Percentiles rank a stretch among this genome's conserved stretches.
Conservation (phyloP, 2,113 vertebrate species). For the Tautogolabrus adspersus region DNA sequence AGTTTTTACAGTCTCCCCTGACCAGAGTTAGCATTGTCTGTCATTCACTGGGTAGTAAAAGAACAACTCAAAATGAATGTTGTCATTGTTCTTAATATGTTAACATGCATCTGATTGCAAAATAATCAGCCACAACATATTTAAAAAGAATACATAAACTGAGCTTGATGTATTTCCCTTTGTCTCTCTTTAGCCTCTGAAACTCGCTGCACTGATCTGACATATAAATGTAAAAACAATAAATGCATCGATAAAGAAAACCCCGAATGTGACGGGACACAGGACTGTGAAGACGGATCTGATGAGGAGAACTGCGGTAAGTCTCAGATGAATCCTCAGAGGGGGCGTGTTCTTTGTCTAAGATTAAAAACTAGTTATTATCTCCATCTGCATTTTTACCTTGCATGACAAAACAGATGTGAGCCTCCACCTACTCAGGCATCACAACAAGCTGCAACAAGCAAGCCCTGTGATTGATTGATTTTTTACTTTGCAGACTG, state of each 20-base stretch:
- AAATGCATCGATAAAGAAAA: conserved; percentile 88
- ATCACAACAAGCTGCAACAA: conserved; percentile 2
- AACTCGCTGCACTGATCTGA: conserved; percentile 80
- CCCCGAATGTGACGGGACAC: conserved; percentile 87
- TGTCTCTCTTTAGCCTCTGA: background rate
- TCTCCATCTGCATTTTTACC: background rate
- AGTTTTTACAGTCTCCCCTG: no score
- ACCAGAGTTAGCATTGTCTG: no score
- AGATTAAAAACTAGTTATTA: background rate
- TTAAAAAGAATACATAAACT: background rate
- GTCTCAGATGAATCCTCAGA: conserved; percentile 20
- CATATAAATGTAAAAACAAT: conserved; percentile 85
- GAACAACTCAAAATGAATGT: no score
- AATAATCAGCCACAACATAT: no score
- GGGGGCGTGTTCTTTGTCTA: background rate
- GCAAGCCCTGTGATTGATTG: background rate
- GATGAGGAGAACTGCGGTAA: conserved; percentile 90
- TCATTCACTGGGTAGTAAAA: no score
- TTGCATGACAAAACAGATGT: background rate
- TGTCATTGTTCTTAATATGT: no score
- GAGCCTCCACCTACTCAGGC: background rate
- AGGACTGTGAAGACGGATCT: conserved; percentile 88
- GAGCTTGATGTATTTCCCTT: background rate
- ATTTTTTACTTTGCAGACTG: conserved; percentile 83
- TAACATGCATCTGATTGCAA: no score